phyloP scores from a whole-genome alignment of 2,888 invertebrate species.

The Onthophagus sagittarius region DNA sequence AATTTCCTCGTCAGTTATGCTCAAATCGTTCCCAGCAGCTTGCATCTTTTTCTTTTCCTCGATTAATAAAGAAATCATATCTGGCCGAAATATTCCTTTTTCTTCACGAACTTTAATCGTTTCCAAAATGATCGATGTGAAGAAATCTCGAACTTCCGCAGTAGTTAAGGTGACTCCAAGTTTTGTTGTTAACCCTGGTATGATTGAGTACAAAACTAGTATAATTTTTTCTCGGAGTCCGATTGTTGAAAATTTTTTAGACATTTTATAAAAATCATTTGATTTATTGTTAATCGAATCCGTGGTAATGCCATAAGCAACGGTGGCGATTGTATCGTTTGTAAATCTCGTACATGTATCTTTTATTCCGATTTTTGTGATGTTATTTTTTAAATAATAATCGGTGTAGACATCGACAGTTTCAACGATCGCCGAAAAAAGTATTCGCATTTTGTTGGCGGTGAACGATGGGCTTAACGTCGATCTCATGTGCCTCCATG shows the following conservation, averaged over 20 bases:
- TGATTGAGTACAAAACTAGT: neutral
- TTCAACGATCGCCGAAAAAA: neutral
- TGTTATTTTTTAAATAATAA: neutral
- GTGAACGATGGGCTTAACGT: slow-evolving; percentile 4
- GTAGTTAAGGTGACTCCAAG: neutral
- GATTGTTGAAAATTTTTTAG: neutral
- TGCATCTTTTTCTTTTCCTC: slow-evolving; percentile 45
- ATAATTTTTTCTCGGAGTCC: neutral
- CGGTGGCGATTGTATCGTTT: neutral
- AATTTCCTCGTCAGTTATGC: slow-evolving; percentile 50
- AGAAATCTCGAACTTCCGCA: neutral
- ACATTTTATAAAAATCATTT: neutral
- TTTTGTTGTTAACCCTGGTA: neutral
- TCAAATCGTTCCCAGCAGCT: slow-evolving; percentile 21
- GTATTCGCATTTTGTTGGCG: neutral
- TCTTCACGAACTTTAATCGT: slow-evolving; percentile 39
- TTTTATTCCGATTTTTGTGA: neutral
- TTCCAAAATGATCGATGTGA: slow-evolving; percentile 17
- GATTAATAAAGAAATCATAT: slow-evolving; percentile 56
- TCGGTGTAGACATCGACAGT: neutral
- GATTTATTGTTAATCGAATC: neutral
- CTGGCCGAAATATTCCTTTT: slow-evolving; percentile 50
- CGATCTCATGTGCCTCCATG: slow-evolving; percentile 11
- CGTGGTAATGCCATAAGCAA: neutral
- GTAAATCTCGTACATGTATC: neutral